Conservation (phyloP, 2,113 vertebrate species). For the Periophthalmodon schlosseri region DNA sequence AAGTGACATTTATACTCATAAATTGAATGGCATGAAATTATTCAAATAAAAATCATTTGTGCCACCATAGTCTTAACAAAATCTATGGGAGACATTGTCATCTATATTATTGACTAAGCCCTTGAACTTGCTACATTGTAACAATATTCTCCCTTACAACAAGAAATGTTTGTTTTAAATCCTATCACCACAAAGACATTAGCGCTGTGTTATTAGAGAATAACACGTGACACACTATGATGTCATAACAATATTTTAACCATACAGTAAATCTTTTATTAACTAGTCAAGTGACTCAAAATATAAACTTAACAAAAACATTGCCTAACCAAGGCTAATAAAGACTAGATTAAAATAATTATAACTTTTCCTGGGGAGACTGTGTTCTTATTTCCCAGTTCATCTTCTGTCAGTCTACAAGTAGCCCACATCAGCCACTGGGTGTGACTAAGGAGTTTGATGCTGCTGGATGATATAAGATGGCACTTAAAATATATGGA, state of each 20-base stretch:
- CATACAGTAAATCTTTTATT: not conserved
- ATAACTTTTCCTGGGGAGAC: no score
- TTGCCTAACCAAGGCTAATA: not conserved
- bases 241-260: not conserved
- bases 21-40: no score
- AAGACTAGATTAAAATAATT: not conserved
- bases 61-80: no score
- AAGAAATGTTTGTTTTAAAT: no score
- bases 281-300: not conserved
- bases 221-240: not conserved
- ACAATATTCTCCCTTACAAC: no score
- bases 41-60: no score
- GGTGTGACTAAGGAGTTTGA: not conserved
- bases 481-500: not conserved
- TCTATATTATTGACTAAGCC: no score
- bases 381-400: no score
- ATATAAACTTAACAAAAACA: not conserved
- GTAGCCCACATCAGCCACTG: not conserved
- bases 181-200: no score
- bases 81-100: no score
- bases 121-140: no score
- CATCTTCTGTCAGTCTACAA: not conserved
- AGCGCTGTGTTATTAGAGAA: not conserved
- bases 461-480: not conserved
- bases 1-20: no score